Evolutionary conservation across 2,888 invertebrate species (phyloP), one percentile per base, ranked within the genome.

Genomic region (Pimpla rufipes): DNA sequence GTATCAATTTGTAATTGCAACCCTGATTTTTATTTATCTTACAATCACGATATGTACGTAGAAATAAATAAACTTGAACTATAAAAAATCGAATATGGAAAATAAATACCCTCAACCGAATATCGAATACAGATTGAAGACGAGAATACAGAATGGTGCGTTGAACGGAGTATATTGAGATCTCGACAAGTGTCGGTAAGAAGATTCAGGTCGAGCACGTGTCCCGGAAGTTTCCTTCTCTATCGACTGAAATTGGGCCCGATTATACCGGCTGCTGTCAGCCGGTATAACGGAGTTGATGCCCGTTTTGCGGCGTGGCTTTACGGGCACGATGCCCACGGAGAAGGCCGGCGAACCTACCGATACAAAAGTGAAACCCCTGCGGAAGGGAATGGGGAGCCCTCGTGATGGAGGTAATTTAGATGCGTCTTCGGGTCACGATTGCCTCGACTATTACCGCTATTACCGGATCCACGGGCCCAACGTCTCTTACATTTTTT

Each of bases 361-460:
- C 84, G 87, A 89, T 87, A 84, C 84, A 87, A 88, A 87, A 88
- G 87, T 86, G 85, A 86, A 89, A 89, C 83, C 50, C 80, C 45
- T 16, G 55, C 59, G 62, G 3, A 74, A 18, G 50, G n/a, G 47
- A 47, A 50, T 18, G 70, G 23, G 21, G 13, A 2, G 13, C 37
- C 37, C 83, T 76, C 81, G 83, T 79, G 87, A 89, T 87, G 87
- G 88, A 88, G 85, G 88, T 89, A 90, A 91, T 91, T 91, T 90
- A 87, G 88, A 90, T 89, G 90, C 90, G 91, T 89, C 88, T 87
- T 82, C 85, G 88, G 90, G 89, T 90, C 90, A 91, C 90, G 90
- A 90, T 86, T 85, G 88, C 76, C 71, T 76, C 85, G 88, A 86
- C 88, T 86, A 89, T 89, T 90, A 90, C 90, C 88, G 88, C 89